A percentile compares a stretch with the other conserved stretches of the same genome.
Conservation (phyloP, 2,113 vertebrate species). For the Laticauda colubrina region DNA sequence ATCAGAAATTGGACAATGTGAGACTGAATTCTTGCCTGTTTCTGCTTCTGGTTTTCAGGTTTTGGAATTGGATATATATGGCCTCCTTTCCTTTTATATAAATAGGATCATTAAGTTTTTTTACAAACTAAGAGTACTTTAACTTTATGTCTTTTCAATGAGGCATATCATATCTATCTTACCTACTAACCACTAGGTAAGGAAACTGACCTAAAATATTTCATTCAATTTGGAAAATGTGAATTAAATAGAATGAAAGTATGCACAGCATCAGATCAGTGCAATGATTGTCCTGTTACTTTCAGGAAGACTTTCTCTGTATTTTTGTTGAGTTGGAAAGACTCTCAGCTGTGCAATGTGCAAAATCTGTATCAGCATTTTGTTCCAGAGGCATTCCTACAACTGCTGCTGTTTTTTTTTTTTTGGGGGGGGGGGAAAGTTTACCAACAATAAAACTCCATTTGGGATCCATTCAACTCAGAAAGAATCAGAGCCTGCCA, state of each 20-base stretch:
- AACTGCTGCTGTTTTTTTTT: not conserved
- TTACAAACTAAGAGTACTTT: not conserved
- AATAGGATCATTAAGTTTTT: not conserved
- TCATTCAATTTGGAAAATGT: not conserved
- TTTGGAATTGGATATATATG: not conserved
- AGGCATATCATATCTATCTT: not conserved
- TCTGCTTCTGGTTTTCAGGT: not conserved
- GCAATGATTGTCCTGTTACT: not conserved
- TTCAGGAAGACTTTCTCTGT: not conserved
- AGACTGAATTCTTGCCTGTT: not conserved
- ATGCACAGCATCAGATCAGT: not conserved
- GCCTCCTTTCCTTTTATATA: not conserved
- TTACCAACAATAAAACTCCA: not conserved
- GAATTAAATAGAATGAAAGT: not conserved
- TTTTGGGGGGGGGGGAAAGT: not conserved
- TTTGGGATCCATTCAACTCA: not conserved
- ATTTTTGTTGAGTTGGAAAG: not conserved
- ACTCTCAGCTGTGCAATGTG: not conserved
- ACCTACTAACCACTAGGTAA: not conserved
- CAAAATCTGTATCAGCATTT: not conserved
- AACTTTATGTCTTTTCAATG: not conserved
- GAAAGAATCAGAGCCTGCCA: not conserved
- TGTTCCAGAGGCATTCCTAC: not conserved
- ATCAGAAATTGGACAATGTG: not conserved
- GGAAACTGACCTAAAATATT: not conserved